phyloP scores from a whole-genome alignment of 23 tunicate genomes.

The Oikopleura dioica region DNA sequence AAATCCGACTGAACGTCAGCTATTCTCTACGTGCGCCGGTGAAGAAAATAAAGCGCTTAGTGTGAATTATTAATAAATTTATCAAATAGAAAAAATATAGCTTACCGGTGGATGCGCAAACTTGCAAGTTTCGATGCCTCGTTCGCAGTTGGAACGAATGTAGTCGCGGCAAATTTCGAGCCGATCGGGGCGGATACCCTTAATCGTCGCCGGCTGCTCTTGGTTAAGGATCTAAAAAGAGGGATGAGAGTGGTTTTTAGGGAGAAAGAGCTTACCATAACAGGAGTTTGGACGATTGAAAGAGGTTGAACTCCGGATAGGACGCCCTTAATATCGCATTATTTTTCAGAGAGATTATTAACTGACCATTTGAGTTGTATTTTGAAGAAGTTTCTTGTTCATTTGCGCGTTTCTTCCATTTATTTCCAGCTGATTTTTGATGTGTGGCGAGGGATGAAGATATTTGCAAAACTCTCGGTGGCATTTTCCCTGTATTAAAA shows the following conservation, averaged over 20 bases:
- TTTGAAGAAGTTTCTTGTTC: neutral
- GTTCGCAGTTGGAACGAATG: constrained; percentile 71
- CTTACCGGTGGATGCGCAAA: constrained; percentile 56
- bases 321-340: neutral
- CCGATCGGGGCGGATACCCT: constrained; percentile 7
- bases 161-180: constrained; percentile 79
- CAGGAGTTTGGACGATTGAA: neutral
- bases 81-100: neutral
- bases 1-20: no score
- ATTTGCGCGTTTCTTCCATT: constrained; percentile 46
- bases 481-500: constrained; percentile 47
- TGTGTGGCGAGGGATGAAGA: constrained; percentile 67
- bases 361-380: neutral
- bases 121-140: constrained; percentile 74
- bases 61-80: neutral
- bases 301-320: neutral
- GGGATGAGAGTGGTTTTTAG: no score
- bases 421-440: constrained; percentile 86
- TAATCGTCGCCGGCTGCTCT: neutral
- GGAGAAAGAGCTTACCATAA: no score
- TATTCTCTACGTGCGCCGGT: no score
- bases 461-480: constrained; percentile 89
- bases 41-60: no score
- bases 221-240: neutral
- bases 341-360: no score